Conservation (phyloP, 1,140 invertebrate genomes). For the Belonocnema kinseyi region DNA sequence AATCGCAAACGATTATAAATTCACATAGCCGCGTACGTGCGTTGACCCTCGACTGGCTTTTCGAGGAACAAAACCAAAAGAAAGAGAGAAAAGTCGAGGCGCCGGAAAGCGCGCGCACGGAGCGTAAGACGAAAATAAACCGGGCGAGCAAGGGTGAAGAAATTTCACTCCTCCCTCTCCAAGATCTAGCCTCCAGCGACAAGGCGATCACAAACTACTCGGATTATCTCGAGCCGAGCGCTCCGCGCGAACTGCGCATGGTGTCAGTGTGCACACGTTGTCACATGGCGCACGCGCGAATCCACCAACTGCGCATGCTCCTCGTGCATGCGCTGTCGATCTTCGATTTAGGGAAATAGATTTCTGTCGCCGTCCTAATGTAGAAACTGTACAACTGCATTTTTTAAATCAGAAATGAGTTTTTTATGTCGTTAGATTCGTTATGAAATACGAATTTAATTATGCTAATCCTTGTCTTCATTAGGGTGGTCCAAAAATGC, state of each 20-base stretch:
- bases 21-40: conserved; percentile 19
- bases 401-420: no score
- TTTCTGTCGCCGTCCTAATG: no score
- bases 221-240: background rate
- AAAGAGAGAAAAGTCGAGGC: conserved; percentile 20
- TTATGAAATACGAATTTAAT: no score
- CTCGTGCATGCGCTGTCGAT: background rate
- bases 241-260: conserved; percentile 10
- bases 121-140: conserved; percentile 8
- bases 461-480: no score
- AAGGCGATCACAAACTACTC: no score
- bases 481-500: no score
- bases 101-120: conserved; percentile 19
- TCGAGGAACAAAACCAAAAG: conserved; percentile 12
- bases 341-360: no score
- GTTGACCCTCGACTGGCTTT: conserved; percentile 22
- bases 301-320: background rate
- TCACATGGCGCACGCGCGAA: conserved; percentile 23
- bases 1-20: background rate
- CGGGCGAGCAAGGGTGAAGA: conserved; percentile 13
- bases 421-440: no score
- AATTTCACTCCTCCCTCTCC: conserved; percentile 10
- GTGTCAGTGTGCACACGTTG: background rate
- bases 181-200: background rate
- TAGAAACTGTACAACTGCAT: no score